Percentiles rank a stretch among this genome's conserved stretches.
These are phyloP conservation scores for Leptinotarsa tumamoca DNA, from an alignment of 2,888 invertebrate species.

Conservation along the genomic window DNA sequence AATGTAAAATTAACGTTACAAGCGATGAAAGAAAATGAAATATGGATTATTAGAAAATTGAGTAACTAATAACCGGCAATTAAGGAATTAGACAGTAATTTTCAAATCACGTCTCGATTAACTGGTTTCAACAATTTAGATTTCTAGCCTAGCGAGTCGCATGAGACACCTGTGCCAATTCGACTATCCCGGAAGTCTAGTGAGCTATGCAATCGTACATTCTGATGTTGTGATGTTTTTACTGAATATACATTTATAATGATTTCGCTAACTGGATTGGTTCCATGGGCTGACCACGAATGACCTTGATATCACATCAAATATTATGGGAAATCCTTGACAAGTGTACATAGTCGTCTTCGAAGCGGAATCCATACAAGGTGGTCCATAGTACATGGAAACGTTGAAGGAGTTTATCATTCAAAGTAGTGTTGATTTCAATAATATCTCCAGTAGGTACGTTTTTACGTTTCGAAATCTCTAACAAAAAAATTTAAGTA, in stretches of 20 bases:
- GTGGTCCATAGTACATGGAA: neutral
- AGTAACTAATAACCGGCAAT: slow-evolving; percentile 25
- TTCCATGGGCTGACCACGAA: neutral
- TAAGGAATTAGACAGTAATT: slow-evolving; percentile 24
- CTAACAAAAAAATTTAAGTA: too few relatives aligned
- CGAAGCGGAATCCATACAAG: neutral
- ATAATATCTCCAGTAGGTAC: too few relatives aligned
- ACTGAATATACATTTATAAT: slow-evolving; percentile 14
- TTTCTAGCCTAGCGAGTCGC: slow-evolving; percentile 6
- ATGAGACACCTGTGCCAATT: slow-evolving; percentile 33
- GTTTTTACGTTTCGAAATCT: too few relatives aligned
- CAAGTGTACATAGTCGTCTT: slow-evolving; percentile 4
- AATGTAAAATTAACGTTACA: slow-evolving; percentile 13
- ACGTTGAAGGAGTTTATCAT: neutral
- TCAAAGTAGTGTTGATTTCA: too few relatives aligned
- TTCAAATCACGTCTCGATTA: slow-evolving; percentile 20
- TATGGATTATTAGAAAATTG: slow-evolving; percentile 22
- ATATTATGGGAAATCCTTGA: neutral
- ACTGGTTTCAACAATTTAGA: slow-evolving; percentile 13
- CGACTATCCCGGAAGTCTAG: slow-evolving; percentile 34
- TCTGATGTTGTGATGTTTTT: slow-evolving; percentile 32
- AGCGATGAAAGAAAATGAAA: slow-evolving; percentile 23
- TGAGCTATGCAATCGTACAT: slow-evolving; percentile 32
- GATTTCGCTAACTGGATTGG: slow-evolving; percentile 16
- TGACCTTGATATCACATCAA: slow-evolving; percentile 3